Percentiles rank a stretch among this genome's conserved stretches.
Evolutionary conservation across 2,888 invertebrate genomes (phyloP).

Genomic region (Acanthoscelides obtectus): DNA sequence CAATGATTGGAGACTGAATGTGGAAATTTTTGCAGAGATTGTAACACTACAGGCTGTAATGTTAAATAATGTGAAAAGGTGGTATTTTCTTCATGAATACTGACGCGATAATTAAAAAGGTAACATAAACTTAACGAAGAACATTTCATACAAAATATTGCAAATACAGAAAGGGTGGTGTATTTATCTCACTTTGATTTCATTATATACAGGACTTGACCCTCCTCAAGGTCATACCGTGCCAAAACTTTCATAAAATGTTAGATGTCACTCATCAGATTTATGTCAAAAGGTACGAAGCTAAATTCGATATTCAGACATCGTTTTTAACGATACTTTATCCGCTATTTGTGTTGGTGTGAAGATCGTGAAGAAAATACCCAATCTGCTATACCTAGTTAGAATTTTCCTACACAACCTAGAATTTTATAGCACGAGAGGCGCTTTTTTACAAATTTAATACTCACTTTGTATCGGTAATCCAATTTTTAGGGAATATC

Average conservation of each 20-base stretch:
- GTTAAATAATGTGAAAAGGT: neutral
- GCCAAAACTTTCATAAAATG: no score
- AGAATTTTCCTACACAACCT: conserved; percentile 14
- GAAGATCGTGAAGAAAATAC: neutral
- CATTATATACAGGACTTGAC: no score
- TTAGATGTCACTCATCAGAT: no score
- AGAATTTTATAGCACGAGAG: neutral
- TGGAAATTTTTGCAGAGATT: neutral
- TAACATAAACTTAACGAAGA: no score
- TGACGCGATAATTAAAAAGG: neutral
- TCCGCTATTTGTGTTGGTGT: no score
- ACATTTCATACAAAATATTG: no score
- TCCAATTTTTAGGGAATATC: neutral
- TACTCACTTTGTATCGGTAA: conserved; percentile 13
- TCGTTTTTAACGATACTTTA: neutral
- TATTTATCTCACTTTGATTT: no score
- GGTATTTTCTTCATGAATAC: neutral
- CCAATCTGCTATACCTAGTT: neutral
- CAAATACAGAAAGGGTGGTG: no score
- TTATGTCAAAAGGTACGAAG: neutral
- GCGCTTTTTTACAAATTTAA: conserved; percentile 19
- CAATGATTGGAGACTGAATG: neutral
- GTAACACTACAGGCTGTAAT: neutral
- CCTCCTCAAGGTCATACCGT: no score
- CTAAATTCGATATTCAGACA: neutral